These are phyloP conservation scores for Oriolus oriolus DNA, from an alignment of 2,113 vertebrate genomes.

Conservation along the genomic window DNA sequence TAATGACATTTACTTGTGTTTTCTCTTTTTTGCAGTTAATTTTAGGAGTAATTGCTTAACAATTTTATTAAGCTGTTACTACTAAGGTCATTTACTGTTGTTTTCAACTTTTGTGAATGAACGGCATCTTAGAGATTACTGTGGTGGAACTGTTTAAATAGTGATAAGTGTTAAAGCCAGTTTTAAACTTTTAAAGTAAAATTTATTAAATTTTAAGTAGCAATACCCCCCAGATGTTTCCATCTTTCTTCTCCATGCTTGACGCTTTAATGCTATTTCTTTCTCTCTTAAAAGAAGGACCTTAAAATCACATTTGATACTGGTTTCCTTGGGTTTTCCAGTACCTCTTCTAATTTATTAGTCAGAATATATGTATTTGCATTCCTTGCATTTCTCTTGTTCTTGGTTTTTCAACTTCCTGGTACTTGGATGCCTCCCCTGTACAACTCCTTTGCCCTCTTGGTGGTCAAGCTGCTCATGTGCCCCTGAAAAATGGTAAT, in stretches of 20 bases:
- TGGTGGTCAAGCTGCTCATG: background rate
- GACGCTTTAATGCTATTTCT: background rate
- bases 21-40: background rate
- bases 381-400: background rate
- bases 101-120: background rate
- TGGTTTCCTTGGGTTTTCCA: background rate
- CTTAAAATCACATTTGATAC: background rate
- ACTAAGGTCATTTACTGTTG: background rate
- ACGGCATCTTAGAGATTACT: background rate
- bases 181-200: background rate
- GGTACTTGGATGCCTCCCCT: background rate
- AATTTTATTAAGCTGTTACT: background rate
- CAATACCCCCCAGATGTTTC: background rate
- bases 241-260: background rate
- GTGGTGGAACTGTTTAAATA: background rate
- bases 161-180: background rate
- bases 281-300: background rate
- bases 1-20: background rate
- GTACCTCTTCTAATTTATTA: background rate
- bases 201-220: background rate
- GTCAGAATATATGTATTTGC: background rate
- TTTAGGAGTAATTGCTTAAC: background rate
- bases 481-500: background rate
- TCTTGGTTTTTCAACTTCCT: background rate
- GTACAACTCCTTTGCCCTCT: background rate